Percentiles rank a stretch among this genome's conserved stretches.
Conservation (phyloP, 2,113 vertebrate genomes). For the Sebastes schlegelii region DNA sequence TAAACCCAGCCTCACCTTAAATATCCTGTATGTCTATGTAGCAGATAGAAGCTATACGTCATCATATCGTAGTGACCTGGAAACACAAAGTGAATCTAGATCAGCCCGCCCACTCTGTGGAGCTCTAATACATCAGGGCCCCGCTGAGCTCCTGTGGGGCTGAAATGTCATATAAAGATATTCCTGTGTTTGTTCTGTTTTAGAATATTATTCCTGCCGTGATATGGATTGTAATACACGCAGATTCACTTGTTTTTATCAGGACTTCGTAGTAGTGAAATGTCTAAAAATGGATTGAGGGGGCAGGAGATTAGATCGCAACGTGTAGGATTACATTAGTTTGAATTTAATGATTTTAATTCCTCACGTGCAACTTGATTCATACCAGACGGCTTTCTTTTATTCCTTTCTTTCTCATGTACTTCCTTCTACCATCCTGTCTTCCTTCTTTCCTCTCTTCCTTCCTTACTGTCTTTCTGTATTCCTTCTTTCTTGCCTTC, state of each 20-base stretch:
- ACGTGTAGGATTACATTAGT: conserved; percentile 33
- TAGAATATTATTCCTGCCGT: neutral
- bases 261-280: conserved; percentile 18
- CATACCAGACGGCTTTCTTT: neutral
- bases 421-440: no score
- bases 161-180: conserved; percentile 42
- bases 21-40: no score
- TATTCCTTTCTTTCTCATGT: neutral
- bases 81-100: conserved; percentile 58
- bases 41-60: neutral
- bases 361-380: conserved; percentile 11
- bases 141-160: conserved; percentile 37
- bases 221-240: conserved; percentile 7
- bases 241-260: neutral
- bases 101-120: conserved; percentile 55
- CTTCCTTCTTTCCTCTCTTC: neutral
- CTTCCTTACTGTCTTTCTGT: neutral
- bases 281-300: conserved; percentile 51
- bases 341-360: conserved; percentile 25
- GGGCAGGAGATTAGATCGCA: conserved; percentile 42
- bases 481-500: neutral
- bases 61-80: conserved; percentile 53
- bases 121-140: conserved; percentile 31
- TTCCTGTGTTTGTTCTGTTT: conserved; percentile 42
- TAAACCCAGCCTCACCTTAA: no score